phyloP scores from a whole-genome alignment of 2,113 vertebrate species.

The Grus americana region DNA sequence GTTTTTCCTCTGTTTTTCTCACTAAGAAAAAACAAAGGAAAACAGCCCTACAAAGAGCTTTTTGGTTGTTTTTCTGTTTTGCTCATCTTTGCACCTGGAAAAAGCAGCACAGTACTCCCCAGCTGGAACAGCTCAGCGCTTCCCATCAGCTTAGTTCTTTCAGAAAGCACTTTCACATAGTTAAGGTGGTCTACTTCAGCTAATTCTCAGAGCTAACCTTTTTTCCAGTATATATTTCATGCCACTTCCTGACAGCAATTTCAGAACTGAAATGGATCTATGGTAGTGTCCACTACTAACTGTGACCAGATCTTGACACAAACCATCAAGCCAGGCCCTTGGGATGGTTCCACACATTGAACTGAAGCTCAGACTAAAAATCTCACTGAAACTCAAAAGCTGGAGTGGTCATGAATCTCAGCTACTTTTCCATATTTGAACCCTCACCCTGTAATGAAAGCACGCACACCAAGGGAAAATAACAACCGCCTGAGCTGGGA shows the following conservation, averaged over 20 bases:
- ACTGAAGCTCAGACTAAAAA: constrained; percentile 66
- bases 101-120: constrained; percentile 48
- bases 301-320: constrained; percentile 61
- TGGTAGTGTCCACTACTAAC: constrained; percentile 58
- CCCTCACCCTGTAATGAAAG: constrained; percentile 68
- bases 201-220: constrained; percentile 48
- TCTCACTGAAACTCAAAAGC: constrained; percentile 62
- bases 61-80: background rate
- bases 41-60: constrained; percentile 33
- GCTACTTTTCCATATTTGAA: constrained; percentile 64
- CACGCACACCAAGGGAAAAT: constrained; percentile 58
- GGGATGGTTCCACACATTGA: constrained; percentile 55
- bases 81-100: constrained; percentile 38
- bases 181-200: constrained; percentile 52
- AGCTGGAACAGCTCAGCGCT: constrained; percentile 51
- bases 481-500: background rate
- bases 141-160: constrained; percentile 44
- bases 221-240: constrained; percentile 67
- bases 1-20: constrained; percentile 37
- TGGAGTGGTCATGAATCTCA: constrained; percentile 52
- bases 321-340: constrained; percentile 55
- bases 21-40: constrained; percentile 50
- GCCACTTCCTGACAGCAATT: constrained; percentile 66
- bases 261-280: constrained; percentile 64
- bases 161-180: constrained; percentile 56